Percentiles rank a stretch among this genome's conserved stretches.
phyloP scores from a whole-genome alignment of 2,113 vertebrate species.

The human (Homo sapiens) region DNA sequence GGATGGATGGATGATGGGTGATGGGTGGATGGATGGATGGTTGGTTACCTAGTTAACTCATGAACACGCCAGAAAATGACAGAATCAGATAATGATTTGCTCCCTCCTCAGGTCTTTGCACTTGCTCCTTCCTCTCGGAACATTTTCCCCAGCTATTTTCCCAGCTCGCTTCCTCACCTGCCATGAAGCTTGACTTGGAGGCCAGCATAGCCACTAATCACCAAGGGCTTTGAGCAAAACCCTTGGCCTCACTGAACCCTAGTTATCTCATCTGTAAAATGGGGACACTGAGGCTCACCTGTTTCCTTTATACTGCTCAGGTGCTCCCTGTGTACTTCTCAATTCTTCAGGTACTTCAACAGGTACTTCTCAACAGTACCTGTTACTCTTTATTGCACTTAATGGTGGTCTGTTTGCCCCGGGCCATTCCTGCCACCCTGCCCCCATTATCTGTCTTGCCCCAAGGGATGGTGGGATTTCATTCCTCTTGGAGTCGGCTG shows the following conservation, averaged over 20 bases:
- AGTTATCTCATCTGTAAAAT: neutral
- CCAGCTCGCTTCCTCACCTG: neutral
- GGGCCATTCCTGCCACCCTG: neutral
- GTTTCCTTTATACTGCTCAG: rapidly evolving
- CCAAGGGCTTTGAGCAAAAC: neutral
- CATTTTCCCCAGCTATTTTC: neutral
- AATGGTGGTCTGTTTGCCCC: neutral
- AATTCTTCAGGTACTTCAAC: too few relatives aligned
- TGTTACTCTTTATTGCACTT: too few relatives aligned
- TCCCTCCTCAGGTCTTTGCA: neutral
- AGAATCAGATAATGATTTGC: neutral
- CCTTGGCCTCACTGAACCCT: neutral
- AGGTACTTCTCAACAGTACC: neutral
- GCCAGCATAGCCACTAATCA: neutral
- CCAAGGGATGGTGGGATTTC: rapidly evolving
- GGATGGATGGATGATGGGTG: neutral
- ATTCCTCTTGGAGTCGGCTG: neutral
- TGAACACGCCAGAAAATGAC: neutral
- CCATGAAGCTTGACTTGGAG: neutral
- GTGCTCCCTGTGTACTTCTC: rapidly evolving
- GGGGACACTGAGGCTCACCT: neutral
- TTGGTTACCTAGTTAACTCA: neutral
- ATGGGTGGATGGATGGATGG: too few relatives aligned
- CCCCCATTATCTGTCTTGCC: neutral
- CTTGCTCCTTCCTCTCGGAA: neutral